Conservation (phyloP, 2,113 vertebrate genomes). For the Stegastes partitus region DNA sequence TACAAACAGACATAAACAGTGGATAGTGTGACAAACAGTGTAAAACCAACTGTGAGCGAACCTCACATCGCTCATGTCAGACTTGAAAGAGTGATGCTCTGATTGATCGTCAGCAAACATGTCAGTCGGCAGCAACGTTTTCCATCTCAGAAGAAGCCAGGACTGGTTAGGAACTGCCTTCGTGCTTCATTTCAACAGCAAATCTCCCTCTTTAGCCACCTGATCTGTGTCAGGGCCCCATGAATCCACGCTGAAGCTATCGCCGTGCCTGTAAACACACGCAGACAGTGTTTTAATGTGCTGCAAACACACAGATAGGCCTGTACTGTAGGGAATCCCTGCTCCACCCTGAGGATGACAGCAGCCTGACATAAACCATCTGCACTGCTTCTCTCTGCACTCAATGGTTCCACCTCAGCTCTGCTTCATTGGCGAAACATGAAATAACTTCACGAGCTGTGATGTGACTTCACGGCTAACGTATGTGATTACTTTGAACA, state of each 20-base stretch:
- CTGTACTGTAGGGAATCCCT: slow-evolving; percentile 6
- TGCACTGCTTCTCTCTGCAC: slow-evolving; percentile 21
- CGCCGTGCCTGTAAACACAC: slow-evolving; percentile 54
- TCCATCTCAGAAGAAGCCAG: not conserved
- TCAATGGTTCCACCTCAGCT: not conserved
- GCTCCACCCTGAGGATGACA: not conserved
- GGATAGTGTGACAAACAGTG: slow-evolving; percentile 43
- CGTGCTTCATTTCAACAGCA: slow-evolving; percentile 13
- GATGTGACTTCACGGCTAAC: not conserved
- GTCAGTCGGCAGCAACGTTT: not conserved
- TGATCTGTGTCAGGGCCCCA: slow-evolving; percentile 23
- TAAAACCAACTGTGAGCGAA: not conserved
- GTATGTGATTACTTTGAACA: not conserved
- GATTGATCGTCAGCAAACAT: not conserved
- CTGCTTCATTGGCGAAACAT: slow-evolving; percentile 3
- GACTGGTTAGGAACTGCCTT: not conserved
- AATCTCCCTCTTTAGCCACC: slow-evolving; percentile 20
- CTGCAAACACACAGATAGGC: slow-evolving; percentile 45
- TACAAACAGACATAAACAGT: slow-evolving; percentile 44
- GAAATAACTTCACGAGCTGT: not conserved
- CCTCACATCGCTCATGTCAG: slow-evolving; percentile 7
- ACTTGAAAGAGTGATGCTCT: slow-evolving; percentile 3
- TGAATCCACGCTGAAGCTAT: slow-evolving; percentile 32
- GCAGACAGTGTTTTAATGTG: slow-evolving; percentile 52
- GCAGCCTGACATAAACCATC: slow-evolving; percentile 52